Conservation (phyloP, 2,888 invertebrate species). For the Cephalotes varians region DNA sequence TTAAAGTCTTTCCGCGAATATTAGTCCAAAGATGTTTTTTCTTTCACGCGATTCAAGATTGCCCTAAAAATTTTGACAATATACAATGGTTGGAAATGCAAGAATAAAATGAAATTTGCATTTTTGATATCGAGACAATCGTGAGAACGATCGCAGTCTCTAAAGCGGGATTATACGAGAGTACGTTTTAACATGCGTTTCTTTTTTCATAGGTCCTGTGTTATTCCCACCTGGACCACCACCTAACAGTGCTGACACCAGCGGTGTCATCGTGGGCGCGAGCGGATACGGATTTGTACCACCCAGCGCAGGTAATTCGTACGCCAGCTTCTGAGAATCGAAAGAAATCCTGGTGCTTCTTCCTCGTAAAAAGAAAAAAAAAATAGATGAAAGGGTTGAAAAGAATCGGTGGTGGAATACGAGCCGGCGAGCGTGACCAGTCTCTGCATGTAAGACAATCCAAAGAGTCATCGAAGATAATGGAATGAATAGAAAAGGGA, state of each 20-base stretch:
- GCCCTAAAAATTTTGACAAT: not conserved
- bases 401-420: conserved; percentile 40
- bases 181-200: conserved; percentile 1
- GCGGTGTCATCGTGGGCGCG: conserved; percentile 93
- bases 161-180: not conserved
- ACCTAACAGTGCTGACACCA: conserved; percentile 89
- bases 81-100: not conserved
- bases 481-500: not conserved
- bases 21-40: not conserved
- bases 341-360: conserved; percentile 19
- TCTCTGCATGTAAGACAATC: conserved; percentile 37
- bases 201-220: conserved; percentile 89
- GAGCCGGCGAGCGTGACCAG: conserved; percentile 24
- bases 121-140: not conserved
- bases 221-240: conserved; percentile 91
- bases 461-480: conserved; percentile 33
- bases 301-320: conserved; percentile 90
- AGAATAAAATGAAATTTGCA: not conserved
- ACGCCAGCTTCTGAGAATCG: conserved; percentile 80
- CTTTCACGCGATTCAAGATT: not conserved
- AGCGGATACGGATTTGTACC: conserved; percentile 95
- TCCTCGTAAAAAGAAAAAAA: conserved; percentile 5
- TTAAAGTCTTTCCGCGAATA: not conserved
- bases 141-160: not conserved
- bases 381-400: conserved; percentile 2